These are phyloP conservation scores for Ictalurus punctatus DNA, from an alignment of 2,113 vertebrate genomes.

Conservation along the genomic window DNA sequence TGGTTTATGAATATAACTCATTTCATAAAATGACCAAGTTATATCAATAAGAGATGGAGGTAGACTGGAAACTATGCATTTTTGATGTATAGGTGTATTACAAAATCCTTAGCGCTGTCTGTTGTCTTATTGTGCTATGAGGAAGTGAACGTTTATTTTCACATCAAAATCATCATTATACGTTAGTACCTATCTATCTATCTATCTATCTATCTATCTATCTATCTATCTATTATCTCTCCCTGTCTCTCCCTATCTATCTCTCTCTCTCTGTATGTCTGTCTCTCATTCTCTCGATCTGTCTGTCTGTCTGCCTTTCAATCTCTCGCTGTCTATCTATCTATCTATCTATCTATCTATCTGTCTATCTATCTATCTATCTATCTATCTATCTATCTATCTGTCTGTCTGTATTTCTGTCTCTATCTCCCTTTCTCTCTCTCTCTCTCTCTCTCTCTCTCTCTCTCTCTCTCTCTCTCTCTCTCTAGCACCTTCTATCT, in stretches of 20 bases:
- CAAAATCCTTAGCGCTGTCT: background rate
- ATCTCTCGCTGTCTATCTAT: background rate
- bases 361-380: background rate
- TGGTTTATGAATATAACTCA: background rate
- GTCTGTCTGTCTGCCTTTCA: background rate
- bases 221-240: background rate
- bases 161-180: background rate
- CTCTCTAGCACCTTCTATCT: background rate
- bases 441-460: background rate
- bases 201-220: background rate
- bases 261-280: background rate
- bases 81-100: background rate
- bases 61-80: background rate
- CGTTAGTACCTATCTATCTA: background rate
- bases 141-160: background rate
- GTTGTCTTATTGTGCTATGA: background rate
- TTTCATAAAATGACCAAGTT: background rate
- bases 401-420: background rate
- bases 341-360: background rate
- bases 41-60: background rate
- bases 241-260: background rate
- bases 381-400: background rate
- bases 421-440: background rate
- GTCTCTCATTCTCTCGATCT: background rate
- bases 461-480: slow-evolving; percentile 5